These are phyloP conservation scores for Enteromius fasciolatus DNA, from an alignment of 2,797 vertebrate genomes.

Conservation along the genomic window DNA sequence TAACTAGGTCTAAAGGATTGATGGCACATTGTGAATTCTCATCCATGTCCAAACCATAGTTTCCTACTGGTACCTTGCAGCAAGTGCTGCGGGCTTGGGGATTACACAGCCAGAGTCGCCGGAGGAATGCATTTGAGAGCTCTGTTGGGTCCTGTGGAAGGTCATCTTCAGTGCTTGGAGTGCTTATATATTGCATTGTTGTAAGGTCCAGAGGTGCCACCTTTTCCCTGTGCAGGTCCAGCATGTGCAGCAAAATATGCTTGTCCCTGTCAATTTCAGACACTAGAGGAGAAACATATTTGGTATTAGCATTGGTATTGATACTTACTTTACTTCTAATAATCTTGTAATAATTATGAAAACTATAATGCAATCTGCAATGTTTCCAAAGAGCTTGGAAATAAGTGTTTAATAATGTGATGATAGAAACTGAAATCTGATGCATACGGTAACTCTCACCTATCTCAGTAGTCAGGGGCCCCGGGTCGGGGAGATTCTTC, in stretches of 20 bases:
- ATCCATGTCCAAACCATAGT: slow-evolving; percentile 41
- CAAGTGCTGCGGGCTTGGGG: slow-evolving; percentile 69
- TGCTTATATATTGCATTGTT: slow-evolving; percentile 68
- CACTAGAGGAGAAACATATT: slow-evolving; percentile 62
- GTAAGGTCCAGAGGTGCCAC: slow-evolving; percentile 64
- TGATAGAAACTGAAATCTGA: neutral
- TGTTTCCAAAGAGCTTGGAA: neutral
- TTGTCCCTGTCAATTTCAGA: slow-evolving; percentile 64
- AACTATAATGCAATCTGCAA: neutral
- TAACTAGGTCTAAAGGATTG: slow-evolving; percentile 82
- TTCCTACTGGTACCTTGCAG: slow-evolving; percentile 46
- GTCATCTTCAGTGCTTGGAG: slow-evolving; percentile 66
- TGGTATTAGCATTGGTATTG: neutral
- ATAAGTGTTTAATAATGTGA: neutral
- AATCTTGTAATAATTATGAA: neutral
- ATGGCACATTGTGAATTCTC: slow-evolving; percentile 56
- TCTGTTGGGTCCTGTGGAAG: slow-evolving; percentile 63
- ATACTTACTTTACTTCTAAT: neutral
- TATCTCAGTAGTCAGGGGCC: slow-evolving; percentile 37
- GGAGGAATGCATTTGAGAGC: slow-evolving; percentile 72
- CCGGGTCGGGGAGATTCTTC: slow-evolving; percentile 50
- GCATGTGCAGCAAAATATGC: slow-evolving; percentile 62
- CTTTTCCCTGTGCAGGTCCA: slow-evolving; percentile 62
- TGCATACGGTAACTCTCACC: slow-evolving; percentile 10
- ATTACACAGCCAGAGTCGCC: slow-evolving; percentile 71